A percentile compares a stretch with the other conserved stretches of the same genome.
Conservation (phyloP, 2,888 invertebrate genomes). For the Pristionchus japonicus region DNA sequence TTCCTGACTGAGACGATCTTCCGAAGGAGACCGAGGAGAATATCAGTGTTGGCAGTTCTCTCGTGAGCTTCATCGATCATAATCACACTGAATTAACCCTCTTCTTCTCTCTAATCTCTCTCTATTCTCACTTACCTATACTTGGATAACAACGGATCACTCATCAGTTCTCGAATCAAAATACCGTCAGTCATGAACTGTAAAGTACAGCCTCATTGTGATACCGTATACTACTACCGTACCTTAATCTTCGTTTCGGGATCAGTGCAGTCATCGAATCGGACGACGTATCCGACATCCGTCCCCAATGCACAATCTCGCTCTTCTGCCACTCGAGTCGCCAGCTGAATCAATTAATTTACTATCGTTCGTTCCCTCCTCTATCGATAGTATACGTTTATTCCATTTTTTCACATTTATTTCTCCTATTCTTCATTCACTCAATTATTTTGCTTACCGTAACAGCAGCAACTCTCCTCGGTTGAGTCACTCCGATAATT, state of each 20-base stretch:
- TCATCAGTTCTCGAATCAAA: constrained; percentile 92
- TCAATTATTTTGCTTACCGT: constrained; percentile 77
- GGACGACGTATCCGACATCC: constrained; percentile 88
- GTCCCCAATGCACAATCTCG: constrained; percentile 85
- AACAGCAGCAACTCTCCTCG: constrained; percentile 90
- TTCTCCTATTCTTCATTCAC: not conserved
- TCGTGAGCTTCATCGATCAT: constrained; percentile 85
- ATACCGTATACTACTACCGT: not conserved
- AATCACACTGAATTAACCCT: constrained; percentile 61
- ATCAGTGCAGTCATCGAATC: constrained; percentile 78
- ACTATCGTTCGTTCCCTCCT: not conserved
- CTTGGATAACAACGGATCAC: constrained; percentile 89
- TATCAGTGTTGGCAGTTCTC: constrained; percentile 91
- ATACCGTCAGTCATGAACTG: constrained; percentile 97
- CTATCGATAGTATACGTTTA: too few species aligned
- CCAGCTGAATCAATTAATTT: constrained; percentile 79
- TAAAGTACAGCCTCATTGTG: constrained; percentile 53
- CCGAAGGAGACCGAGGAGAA: constrained; percentile 91
- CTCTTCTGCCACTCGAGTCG: constrained; percentile 90
- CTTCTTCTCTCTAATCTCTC: not conserved
- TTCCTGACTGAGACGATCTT: constrained; percentile 79
- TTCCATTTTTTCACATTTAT: not conserved
- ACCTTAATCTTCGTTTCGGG: constrained; percentile 77
- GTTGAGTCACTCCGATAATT: constrained; percentile 91
- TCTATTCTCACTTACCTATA: constrained; percentile 78